Base-by-base conservation (phyloP, 2,797 vertebrate genomes). In the Falco novaeseelandiae region DNA sequence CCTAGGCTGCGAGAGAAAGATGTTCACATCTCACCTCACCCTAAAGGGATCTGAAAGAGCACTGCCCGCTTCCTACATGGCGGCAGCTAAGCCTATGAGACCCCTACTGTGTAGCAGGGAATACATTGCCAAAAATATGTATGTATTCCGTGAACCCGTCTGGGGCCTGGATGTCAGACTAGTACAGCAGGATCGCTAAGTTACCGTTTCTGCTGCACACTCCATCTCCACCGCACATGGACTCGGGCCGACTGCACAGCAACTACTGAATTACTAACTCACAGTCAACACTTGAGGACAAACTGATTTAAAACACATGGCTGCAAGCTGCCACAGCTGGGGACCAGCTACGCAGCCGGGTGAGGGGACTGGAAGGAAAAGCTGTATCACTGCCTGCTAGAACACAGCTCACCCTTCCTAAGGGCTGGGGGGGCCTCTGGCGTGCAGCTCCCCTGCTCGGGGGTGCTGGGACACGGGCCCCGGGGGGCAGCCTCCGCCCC, bases 171-270 rank as follows among this genome's bases (percentile, higher is more conserved):
- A 32, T 32, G 17, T 63, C 55, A 14, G 29, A 32, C 9, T 14
- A 27, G 7, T 32, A 12, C 13, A 51, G 42, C 15, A 65, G 27
- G 14, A 38, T 2, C 1, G 4, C 13, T 1, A 49, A 54, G 25
- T 21, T 21, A 58, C 5, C 8, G 0, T 18, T 70, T 34, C 40
- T 71, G 42, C 58, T 22, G 4, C 0, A 2, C 12, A 6, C 16
- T 73, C 14, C 27, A 38, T 14, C 51, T 51, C 3, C 0, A 27
- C 62, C 6, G 6, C 57, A 49, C 13, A 2, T 0, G 1, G 62
- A n/a, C 29, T 34, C 2, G 7, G 22, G 14, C 30, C 2, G 0
- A 57, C 15, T 1, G 17, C 46, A 54, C 26, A 87, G 22, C 2
- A 0, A 34, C 70, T 49, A 16, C 72, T 12, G 49, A 74, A 26